Evolutionary conservation across 2,797 vertebrate species (phyloP).

Genomic region (Enteromius thamalakanensis): DNA sequence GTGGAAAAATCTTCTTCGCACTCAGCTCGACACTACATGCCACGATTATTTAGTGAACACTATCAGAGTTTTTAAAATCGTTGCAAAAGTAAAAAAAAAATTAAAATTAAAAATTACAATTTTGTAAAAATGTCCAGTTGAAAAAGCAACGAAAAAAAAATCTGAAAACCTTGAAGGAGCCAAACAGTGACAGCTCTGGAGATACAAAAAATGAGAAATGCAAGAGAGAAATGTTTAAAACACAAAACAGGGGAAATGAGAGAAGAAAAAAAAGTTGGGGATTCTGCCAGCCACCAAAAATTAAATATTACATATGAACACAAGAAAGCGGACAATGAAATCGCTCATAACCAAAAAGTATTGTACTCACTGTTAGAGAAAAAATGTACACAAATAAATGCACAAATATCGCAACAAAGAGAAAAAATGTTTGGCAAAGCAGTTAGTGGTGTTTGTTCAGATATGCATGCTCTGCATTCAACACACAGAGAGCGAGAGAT

Average conservation of each 20-base stretch:
- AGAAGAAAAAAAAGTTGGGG: conserved; percentile 29
- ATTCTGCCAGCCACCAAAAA: conserved; percentile 39
- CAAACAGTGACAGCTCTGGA: conserved; percentile 18
- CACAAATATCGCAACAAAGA: conserved; percentile 66
- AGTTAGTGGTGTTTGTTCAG: conserved; percentile 80
- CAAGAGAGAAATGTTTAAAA: conserved; percentile 22
- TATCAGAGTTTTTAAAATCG: neutral
- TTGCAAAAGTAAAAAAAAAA: conserved; percentile 15
- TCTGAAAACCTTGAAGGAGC: conserved; percentile 12
- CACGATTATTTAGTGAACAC: conserved; percentile 28
- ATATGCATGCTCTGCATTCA: conserved; percentile 79
- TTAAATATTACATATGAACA: conserved; percentile 25
- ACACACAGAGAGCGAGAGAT: conserved; percentile 69
- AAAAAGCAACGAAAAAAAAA: conserved; percentile 43
- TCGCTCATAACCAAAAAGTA: conserved; percentile 66
- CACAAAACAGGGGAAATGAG: conserved; percentile 4
- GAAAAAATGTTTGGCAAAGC: conserved; percentile 79
- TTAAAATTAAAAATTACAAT: neutral
- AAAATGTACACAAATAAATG: conserved; percentile 52
- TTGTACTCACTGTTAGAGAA: conserved; percentile 67
- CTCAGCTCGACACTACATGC: conserved; percentile 45
- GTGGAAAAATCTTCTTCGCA: conserved; percentile 46
- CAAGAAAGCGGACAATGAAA: conserved; percentile 49
- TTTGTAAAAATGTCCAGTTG: conserved; percentile 31
- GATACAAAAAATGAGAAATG: conserved; percentile 24